These are phyloP conservation scores for Trachymyrmex septentrionalis DNA, from an alignment of 1,140 invertebrate genomes.

Conservation along the genomic window DNA sequence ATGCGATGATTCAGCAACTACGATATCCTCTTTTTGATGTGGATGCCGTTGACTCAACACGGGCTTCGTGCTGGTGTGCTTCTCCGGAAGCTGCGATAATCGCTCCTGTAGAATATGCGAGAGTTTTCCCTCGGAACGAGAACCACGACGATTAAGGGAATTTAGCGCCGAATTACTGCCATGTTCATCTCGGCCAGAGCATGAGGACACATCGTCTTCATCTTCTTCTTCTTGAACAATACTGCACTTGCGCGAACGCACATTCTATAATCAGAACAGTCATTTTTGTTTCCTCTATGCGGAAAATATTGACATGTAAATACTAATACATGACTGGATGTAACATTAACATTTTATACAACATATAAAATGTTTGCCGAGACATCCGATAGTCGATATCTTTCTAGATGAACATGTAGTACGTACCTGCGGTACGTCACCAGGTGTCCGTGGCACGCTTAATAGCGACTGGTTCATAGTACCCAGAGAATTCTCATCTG, in stretches of 20 bases:
- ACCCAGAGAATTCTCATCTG: conserved; percentile 84
- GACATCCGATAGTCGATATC: conserved; percentile 1
- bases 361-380: background rate
- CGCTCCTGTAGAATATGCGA: conserved; percentile 84
- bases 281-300: conserved; percentile 11
- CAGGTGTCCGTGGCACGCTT: conserved; percentile 88
- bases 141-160: conserved; percentile 87
- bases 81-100: conserved; percentile 79
- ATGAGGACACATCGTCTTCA: conserved; percentile 87
- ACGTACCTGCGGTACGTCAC: conserved; percentile 88
- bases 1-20: conserved; percentile 32
- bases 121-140: conserved; percentile 89
- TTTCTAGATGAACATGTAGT: conserved; percentile 53
- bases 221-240: conserved; percentile 96
- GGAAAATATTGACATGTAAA: background rate
- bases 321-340: conserved; percentile 22
- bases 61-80: conserved; percentile 72
- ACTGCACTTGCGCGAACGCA: conserved; percentile 93
- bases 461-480: conserved; percentile 86
- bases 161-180: conserved; percentile 85
- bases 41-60: conserved; percentile 39
- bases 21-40: conserved; percentile 61
- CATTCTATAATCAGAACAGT: conserved; percentile 79
- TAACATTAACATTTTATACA: conserved; percentile 4
- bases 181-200: conserved; percentile 87